phyloP scores from a whole-genome alignment of 1,140 invertebrate genomes.

The Eulimnadia texana region DNA sequence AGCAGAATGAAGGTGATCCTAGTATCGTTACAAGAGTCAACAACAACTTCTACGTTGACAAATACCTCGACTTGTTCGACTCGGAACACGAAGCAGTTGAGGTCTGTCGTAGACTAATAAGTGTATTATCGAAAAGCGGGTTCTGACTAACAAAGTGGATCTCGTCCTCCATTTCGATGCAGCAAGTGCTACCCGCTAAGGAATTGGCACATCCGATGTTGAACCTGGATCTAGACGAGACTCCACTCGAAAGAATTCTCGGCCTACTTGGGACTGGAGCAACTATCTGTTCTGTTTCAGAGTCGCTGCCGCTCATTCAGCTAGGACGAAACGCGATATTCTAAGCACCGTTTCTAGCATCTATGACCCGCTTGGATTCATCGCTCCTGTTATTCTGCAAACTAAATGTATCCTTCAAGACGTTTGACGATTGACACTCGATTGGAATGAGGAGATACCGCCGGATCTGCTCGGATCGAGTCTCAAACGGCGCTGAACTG shows the following conservation, averaged over 20 bases:
- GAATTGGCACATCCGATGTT: background rate
- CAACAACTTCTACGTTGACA: slow-evolving; percentile 17
- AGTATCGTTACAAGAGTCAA: background rate
- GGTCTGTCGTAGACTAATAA: background rate
- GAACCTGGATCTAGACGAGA: background rate
- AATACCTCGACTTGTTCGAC: slow-evolving; percentile 5
- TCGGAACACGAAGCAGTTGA: slow-evolving; percentile 10
- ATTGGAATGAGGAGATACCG: too few species aligned
- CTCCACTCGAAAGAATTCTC: background rate
- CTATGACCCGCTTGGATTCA: too few species aligned
- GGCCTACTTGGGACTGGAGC: background rate
- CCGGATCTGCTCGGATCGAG: too few species aligned
- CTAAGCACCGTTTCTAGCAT: slow-evolving; percentile 15
- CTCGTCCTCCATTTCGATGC: background rate
- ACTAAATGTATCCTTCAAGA: too few species aligned
- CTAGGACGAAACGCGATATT: background rate
- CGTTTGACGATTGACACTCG: too few species aligned
- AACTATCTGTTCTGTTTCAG: background rate
- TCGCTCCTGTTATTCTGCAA: too few species aligned
- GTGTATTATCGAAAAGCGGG: background rate
- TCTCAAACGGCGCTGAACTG: background rate
- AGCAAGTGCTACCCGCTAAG: background rate
- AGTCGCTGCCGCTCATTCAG: background rate
- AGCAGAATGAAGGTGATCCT: background rate
- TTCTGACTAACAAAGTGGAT: slow-evolving; percentile 1